Conservation (phyloP, 30 jellyfish, hydroid and myxozoan species). For the Aurelia aurita region DNA sequence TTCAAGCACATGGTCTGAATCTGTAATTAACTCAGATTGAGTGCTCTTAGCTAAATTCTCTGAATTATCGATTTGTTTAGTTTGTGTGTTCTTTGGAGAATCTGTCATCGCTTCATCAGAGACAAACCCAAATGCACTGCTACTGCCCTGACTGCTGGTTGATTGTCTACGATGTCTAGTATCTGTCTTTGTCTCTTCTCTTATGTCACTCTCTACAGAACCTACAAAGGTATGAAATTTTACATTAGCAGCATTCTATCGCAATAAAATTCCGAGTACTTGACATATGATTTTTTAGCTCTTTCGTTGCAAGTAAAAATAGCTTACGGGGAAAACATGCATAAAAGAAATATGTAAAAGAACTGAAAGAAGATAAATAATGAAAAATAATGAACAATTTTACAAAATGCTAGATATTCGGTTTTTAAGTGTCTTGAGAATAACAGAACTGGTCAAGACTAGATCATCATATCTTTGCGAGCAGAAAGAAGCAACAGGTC, state of each 20-base stretch:
- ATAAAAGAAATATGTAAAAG: neutral
- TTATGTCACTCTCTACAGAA: slow-evolving; percentile 3
- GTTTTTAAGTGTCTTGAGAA: too few relatives aligned
- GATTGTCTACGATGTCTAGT: neutral
- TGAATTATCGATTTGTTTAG: neutral
- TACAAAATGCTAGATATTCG: too few relatives aligned
- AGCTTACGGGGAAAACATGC: neutral
- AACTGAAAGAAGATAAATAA: neutral
- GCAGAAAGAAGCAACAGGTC: too few relatives aligned
- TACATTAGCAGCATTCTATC: neutral
- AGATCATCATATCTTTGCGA: too few relatives aligned
- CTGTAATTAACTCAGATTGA: neutral
- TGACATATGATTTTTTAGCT: too few relatives aligned
- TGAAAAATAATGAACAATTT: neutral
- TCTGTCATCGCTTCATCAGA: neutral
- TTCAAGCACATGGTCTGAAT: too few relatives aligned
- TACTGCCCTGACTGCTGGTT: neutral
- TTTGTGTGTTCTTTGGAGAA: neutral
- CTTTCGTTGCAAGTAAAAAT: neutral
- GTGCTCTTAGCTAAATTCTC: neutral
- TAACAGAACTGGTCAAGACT: too few relatives aligned
- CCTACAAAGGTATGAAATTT: neutral
- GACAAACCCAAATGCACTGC: neutral
- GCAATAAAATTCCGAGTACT: too few relatives aligned
- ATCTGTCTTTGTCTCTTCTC: neutral